These are phyloP conservation scores for Cinara cedri DNA, from an alignment of 2,888 invertebrate genomes.

Conservation along the genomic window DNA sequence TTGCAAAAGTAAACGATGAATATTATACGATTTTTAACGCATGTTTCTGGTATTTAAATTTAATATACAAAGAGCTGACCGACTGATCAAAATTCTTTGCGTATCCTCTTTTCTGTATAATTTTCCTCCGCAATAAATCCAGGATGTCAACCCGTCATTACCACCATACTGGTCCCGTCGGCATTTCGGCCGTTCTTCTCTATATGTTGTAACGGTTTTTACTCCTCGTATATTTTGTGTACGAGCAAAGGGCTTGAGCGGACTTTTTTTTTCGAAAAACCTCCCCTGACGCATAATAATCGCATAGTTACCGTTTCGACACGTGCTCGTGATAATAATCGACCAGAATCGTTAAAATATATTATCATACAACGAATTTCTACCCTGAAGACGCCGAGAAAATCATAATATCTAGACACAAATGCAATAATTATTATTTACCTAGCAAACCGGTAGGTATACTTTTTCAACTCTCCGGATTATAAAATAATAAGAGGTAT, in stretches of 20 bases:
- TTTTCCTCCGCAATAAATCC: slow-evolving; percentile 32
- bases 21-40: slow-evolving; percentile 6
- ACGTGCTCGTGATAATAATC: neutral
- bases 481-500: no score
- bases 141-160: slow-evolving; percentile 30
- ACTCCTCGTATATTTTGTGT: neutral
- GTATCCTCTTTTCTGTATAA: slow-evolving; percentile 17
- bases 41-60: slow-evolving; percentile 5
- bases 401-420: neutral
- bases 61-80: slow-evolving; percentile 32
- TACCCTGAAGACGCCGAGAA: no score
- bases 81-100: slow-evolving; percentile 40
- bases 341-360: neutral
- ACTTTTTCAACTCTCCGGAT: no score
- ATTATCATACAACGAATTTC: no score
- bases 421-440: neutral
- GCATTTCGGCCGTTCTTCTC: neutral
- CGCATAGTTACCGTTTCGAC: slow-evolving; percentile 5
- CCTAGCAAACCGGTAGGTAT: no score
- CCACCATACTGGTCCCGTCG: neutral
- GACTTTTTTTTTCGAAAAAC: neutral
- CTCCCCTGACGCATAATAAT: slow-evolving; percentile 27
- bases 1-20: slow-evolving; percentile 13
- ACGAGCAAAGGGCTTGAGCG: neutral
- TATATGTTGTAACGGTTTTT: neutral